phyloP scores from a whole-genome alignment of 2,797 vertebrate species.

The Threskiornis aethiopicus region DNA sequence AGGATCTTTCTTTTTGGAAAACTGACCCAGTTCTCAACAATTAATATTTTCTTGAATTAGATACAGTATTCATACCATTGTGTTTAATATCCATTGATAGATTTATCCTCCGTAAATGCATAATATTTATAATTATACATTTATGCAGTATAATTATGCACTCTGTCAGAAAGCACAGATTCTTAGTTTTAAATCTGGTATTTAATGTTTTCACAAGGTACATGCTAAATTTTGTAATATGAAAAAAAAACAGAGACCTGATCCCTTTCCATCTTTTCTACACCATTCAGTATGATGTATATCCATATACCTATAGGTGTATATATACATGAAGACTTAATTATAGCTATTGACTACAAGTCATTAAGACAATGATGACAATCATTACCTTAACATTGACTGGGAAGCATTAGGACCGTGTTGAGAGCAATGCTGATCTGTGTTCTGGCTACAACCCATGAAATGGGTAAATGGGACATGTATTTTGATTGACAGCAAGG shows the following conservation, averaged over 20 bases:
- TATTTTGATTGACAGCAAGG: not conserved
- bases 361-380: not conserved
- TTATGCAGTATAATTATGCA: not conserved
- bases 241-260: accelerated
- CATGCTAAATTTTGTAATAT: not conserved
- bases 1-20: not conserved
- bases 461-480: not conserved
- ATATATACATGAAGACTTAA: not conserved
- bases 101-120: not conserved
- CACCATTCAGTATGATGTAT: not conserved
- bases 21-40: not conserved
- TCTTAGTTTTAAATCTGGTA: not conserved
- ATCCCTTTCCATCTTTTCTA: not conserved
- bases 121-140: not conserved
- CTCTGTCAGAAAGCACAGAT: not conserved
- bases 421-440: not conserved
- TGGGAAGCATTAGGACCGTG: not conserved
- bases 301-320: too few relatives aligned
- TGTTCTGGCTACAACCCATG: not conserved
- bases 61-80: not conserved
- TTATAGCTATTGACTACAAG: not conserved
- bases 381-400: not conserved
- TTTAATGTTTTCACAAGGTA: not conserved
- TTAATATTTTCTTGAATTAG: not conserved
- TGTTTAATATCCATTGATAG: not conserved